Evolutionary conservation across 2,888 invertebrate species (phyloP), one percentile per base, ranked within the genome.

Genomic region (Drosophila barbarae): DNA sequence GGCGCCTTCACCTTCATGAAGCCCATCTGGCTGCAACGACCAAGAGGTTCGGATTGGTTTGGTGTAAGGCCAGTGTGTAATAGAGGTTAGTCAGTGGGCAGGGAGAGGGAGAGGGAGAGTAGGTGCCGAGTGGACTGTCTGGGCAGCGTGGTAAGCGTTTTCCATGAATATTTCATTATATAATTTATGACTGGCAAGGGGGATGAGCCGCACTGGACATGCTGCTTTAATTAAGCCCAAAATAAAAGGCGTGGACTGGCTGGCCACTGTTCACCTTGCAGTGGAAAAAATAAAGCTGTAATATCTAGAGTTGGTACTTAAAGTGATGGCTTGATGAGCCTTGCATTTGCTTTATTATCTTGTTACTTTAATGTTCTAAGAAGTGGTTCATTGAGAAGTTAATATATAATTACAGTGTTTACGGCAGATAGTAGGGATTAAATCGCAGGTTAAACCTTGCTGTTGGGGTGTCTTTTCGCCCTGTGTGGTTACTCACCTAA

Each of bases 1-100:
- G 95, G 94, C 80, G 94, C 92, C 76, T 92, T 91, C 49, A 95
- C 91, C 83, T 94, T 93, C 70, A 93, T 92, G 67, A 96, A 90
- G 18, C 96, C 96, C 54, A 96, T 91, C 66, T 94, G 93, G 84
- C 94, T 93, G 76, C 73, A 82, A 74, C 55, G 26, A 50, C 23
- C 47, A 23, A 41, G 9, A 52, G 18, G 52, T 42, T 53, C 12
- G 41, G 3, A 15, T 52, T n/a, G 32, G 18, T 13, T 32, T 8
- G 23, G 18, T 39, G 21, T 21, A 21, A 21, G 21, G 21, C 21
- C 21, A 21, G 21, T 21, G 21, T 21, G 21, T 21, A 34, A 54
- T 15, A 44, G 30, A 54, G 54, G 42, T 42, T 35, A 36, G 15
- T 32, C 12, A 49, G 18, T 18, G 18, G 23, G 35, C 34, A 44